Evolutionary conservation across 23 tunicate species (phyloP), one percentile per base, ranked within the genome.

Genomic region (Trididemnum miniatum): DNA sequence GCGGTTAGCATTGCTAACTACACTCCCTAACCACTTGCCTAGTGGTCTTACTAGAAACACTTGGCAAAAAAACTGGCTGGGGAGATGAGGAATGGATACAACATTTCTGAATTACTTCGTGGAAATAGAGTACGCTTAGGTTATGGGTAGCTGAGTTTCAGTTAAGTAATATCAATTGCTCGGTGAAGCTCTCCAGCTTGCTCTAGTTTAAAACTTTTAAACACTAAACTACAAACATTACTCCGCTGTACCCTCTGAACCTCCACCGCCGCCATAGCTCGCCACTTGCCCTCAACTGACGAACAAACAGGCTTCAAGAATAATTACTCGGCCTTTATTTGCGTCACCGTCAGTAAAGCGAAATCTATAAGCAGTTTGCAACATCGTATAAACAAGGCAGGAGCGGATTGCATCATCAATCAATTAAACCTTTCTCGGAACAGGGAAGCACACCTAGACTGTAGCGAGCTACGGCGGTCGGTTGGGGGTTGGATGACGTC

Each of bases 381-480:
- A 62, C 24, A 15, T 4, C 7, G 69, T 27, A 62, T 20, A 23
- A 62, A 62, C 23, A 27, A 4, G 69, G 27, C 7, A 62, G 57
- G 27, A 4, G 38, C 38, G 25, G 38, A 67, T 31, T 30, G 37
- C 37, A 67, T 7, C 75, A 9, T 7, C 37, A 22, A 5, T 67
- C 9, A 67, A 67, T 4, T 67, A 4, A 7, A 9, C 12, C 75
- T 67, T 24, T n/a, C 26, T 24, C 26, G 26, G 67, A 26, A 20
- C 37, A 22, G 75, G 75, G 9, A 32, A 67, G 75, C 38, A 67
- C 75, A 67, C 75, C 75, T 32, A 67, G 15, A 33, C 38, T 67
- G 75, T 31, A 9, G 26, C 30, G 59, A 39, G 79, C 79, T 74
- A 74, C 79, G 79, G 79, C 79, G 79, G 79, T 24, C 15, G 62